Conservation (phyloP, 2,797 vertebrate species). For the Potorous gilbertii region DNA sequence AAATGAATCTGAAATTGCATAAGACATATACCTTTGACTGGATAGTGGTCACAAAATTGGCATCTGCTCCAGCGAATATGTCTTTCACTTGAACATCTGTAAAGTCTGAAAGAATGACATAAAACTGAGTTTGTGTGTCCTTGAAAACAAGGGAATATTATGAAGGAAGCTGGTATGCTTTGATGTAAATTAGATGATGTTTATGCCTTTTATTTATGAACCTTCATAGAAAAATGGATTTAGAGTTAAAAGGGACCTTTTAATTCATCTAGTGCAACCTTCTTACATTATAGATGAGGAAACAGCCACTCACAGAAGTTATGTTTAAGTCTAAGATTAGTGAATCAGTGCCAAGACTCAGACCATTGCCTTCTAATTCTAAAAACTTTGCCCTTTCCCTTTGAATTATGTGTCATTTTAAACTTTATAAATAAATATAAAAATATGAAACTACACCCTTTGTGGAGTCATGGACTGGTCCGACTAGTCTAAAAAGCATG, state of each 20-base stretch:
- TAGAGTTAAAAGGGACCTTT: not conserved
- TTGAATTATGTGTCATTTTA: slow-evolving; percentile 6
- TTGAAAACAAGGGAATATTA: slow-evolving; percentile 2
- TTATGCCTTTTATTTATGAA: not conserved
- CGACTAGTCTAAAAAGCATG: not conserved
- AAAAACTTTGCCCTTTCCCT: slow-evolving; percentile 15
- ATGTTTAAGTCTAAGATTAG: too few species aligned
- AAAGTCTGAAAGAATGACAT: slow-evolving; percentile 74
- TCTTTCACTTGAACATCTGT: slow-evolving; percentile 69
- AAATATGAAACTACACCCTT: not conserved
- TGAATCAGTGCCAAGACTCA: not conserved
- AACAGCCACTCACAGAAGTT: not conserved
- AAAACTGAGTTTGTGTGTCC: slow-evolving; percentile 29
- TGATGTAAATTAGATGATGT: not conserved
- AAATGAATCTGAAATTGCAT: slow-evolving; percentile 16
- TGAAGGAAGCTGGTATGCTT: not conserved
- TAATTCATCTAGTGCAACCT: not conserved
- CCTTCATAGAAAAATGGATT: not conserved
- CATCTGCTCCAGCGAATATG: slow-evolving; percentile 82
- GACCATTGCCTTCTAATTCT: not conserved
- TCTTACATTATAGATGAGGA: not conserved
- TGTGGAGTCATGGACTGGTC: not conserved
- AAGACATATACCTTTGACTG: slow-evolving; percentile 63
- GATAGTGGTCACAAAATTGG: slow-evolving; percentile 74
- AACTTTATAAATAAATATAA: slow-evolving; percentile 52